Percentiles rank a stretch among this genome's conserved stretches.
Evolutionary conservation across 2,113 vertebrate genomes (phyloP).

Genomic region (Bambusicola thoracicus): DNA sequence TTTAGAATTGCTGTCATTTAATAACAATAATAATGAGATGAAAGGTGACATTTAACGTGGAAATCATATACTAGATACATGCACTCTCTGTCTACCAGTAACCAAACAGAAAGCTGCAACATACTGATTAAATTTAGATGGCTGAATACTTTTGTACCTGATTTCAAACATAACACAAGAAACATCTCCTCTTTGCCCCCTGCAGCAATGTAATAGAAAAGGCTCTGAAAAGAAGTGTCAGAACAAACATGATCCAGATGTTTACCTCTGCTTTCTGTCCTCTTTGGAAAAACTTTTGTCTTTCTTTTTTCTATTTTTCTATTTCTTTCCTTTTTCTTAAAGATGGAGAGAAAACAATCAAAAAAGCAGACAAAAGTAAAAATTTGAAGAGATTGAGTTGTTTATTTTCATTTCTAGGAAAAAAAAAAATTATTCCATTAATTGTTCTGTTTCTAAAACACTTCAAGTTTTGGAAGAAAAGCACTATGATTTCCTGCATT

Average conservation of each 20-base stretch:
- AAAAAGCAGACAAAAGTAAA: constrained; percentile 5
- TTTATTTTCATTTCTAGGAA: background rate
- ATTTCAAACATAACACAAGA: background rate
- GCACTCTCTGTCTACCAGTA: background rate
- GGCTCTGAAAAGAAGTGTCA: background rate
- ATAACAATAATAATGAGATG: background rate
- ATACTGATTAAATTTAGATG: constrained; percentile 13
- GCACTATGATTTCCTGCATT: rapidly evolving
- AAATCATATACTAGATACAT: background rate
- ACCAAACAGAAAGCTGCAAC: background rate
- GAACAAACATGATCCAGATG: constrained; percentile 25
- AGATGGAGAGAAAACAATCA: background rate
- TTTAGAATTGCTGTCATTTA: background rate
- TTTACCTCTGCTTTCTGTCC: background rate
- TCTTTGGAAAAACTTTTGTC: background rate
- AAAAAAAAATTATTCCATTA: too few species aligned
- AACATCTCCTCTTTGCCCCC: background rate
- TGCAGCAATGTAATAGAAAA: background rate
- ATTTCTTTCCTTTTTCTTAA: constrained; percentile 23
- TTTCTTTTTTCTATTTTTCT: too few species aligned
- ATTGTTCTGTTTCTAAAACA: background rate
- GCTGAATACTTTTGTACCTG: constrained; percentile 30
- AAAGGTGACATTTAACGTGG: background rate
- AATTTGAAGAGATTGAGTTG: background rate
- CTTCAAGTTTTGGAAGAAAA: background rate